phyloP scores from a whole-genome alignment of 2,113 vertebrate genomes.

The Thomomys bottae region DNA sequence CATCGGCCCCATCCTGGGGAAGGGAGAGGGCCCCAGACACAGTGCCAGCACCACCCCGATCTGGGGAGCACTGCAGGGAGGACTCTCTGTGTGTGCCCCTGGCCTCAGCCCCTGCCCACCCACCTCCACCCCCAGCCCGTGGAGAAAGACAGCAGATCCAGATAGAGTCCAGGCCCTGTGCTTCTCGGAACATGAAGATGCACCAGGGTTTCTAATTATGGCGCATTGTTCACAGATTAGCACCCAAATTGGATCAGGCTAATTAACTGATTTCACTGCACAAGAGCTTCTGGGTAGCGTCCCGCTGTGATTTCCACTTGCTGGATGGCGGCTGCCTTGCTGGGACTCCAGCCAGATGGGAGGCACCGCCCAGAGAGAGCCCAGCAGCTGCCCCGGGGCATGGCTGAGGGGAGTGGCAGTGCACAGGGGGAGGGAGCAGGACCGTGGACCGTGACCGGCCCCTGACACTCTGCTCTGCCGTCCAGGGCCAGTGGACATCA shows the following conservation, averaged over 20 bases:
- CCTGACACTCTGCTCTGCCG: constrained; percentile 38
- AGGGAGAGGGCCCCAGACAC: no score
- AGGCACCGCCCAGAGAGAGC: not conserved
- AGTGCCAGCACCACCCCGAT: not conserved
- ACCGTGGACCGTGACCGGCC: not conserved
- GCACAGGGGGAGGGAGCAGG: not conserved
- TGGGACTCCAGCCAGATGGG: constrained; percentile 16
- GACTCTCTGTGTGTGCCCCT: not conserved
- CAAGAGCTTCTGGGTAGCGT: constrained; percentile 54
- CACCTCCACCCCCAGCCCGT: no score
- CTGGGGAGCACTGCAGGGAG: not conserved
- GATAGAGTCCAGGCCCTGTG: not conserved
- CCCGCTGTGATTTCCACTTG: constrained; percentile 59
- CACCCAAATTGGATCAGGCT: constrained; percentile 74
- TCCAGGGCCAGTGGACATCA: constrained; percentile 92
- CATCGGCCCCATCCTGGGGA: not conserved
- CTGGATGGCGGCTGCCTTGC: constrained; percentile 46
- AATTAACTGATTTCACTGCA: constrained; percentile 72
- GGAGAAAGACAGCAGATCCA: no score
- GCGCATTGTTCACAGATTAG: constrained; percentile 73
- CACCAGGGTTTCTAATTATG: constrained; percentile 61
- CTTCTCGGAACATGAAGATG: constrained; percentile 39
- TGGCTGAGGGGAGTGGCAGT: not conserved
- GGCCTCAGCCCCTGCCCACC: not conserved
- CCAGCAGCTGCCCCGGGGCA: not conserved